Conservation (phyloP, 92 coral and sea anemone genomes). For the Metridium senile region DNA sequence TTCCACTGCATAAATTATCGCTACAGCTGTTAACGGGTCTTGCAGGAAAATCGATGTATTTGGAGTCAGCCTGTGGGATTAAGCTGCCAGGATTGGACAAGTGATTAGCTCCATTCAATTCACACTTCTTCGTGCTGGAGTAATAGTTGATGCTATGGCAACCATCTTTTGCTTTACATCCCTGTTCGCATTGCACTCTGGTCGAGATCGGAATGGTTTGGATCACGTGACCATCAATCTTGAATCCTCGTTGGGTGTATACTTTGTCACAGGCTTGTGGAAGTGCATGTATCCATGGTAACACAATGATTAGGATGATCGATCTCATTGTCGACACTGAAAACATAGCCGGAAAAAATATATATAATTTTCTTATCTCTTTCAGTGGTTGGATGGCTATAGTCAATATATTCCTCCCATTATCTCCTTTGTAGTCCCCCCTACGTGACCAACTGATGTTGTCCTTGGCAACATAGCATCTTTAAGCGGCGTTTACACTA, state of each 20-base stretch:
- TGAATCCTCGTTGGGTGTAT: background rate
- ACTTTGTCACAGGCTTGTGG: background rate
- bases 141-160: slow-evolving; percentile 1
- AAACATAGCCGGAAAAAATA: too few species aligned
- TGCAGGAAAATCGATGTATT: background rate
- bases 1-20: background rate
- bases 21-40: background rate
- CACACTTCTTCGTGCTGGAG: background rate
- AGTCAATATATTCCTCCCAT: too few species aligned
- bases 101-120: background rate
- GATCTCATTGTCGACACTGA: background rate
- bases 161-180: background rate
- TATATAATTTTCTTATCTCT: too few species aligned
- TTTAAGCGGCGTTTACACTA: too few species aligned
- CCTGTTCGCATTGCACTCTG: background rate
- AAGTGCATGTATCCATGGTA: background rate
- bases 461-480: too few species aligned
- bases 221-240: background rate
- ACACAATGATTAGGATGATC: background rate
- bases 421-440: too few species aligned
- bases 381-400: too few species aligned
- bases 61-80: background rate
- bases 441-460: too few species aligned
- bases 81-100: background rate
- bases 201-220: background rate